Evolutionary conservation across 2,797 vertebrate species (phyloP).

Genomic region (Pogonophryne albipinna): DNA sequence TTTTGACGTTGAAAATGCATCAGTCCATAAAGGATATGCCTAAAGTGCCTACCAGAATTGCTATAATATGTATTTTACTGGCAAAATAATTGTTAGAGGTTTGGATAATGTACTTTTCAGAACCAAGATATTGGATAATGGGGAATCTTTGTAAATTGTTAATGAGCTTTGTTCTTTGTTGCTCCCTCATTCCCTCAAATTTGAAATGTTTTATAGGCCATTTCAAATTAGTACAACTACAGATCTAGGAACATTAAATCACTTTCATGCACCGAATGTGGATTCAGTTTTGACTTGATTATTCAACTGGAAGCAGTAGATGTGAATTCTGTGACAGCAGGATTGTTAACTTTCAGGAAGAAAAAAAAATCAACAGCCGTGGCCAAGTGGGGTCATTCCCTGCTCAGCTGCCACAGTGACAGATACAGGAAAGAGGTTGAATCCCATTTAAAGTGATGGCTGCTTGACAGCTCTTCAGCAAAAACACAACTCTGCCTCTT

Average conservation of each 20-base stretch:
- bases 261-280: slow-evolving; percentile 30
- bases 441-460: slow-evolving; percentile 59
- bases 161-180: slow-evolving; percentile 4
- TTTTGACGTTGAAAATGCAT: not conserved
- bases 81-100: slow-evolving; percentile 5
- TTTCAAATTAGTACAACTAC: not conserved
- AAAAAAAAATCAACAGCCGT: slow-evolving; percentile 14
- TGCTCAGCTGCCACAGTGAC: slow-evolving; percentile 53
- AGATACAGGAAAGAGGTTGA: slow-evolving; percentile 54
- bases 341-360: slow-evolving; percentile 41
- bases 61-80: not conserved
- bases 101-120: not conserved
- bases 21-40: not conserved
- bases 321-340: slow-evolving; percentile 38
- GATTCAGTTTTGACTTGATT: slow-evolving; percentile 23
- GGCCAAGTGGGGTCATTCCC: slow-evolving; percentile 49
- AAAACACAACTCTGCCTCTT: slow-evolving; percentile 16
- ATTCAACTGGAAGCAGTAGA: slow-evolving; percentile 30
- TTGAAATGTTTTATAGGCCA: not conserved
- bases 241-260: slow-evolving; percentile 9
- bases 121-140: not conserved
- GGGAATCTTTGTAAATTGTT: not conserved
- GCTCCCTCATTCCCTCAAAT: not conserved
- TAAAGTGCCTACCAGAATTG: not conserved
- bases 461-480: slow-evolving; percentile 54